Evolutionary conservation across 2,113 vertebrate genomes (phyloP), one percentile per base, ranked within the genome.

Genomic region (Tetrax tetrax): DNA sequence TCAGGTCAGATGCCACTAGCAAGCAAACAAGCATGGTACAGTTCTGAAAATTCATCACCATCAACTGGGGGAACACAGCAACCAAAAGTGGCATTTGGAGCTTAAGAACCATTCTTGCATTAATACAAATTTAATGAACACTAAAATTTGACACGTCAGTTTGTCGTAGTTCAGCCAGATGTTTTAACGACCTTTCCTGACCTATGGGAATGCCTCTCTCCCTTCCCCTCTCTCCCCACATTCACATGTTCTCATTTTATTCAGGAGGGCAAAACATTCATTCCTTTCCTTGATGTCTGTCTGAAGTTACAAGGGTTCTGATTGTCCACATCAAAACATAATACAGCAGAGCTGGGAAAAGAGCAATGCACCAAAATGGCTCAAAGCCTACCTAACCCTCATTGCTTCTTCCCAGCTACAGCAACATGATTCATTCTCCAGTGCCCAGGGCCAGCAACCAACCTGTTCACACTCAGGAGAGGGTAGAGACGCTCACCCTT

Each of bases 1-100:
- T 85, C 21, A 75, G 98, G 98, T 98, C 98, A 98, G 94, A 98
- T 94, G 96, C 97, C 97, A 98, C 41, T 98, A 98, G 98, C 98
- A 98, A 98, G 96, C 90, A 98, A 98, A 99, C 98, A 98, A 98
- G 96, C 96, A 96, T 47, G 24, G 61, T 57, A 84, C 88, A 95
- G 91, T 93, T 94, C 91, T 95, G 93, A 90, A 95, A 98, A 98
- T 94, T 94, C 96, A 96, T 86, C 88, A 87, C 95, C 84, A 74
- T 95, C 89, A 93, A 27, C 69, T 68, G 35, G 56, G 66, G 85
- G 92, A 96, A 96, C 64, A 72, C 51, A 87, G 79, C 88, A 93
- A 94, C 83, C 86, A 33, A 22, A 94, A 96, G 76, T 59, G 83
- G 94, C 89, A 93, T 97, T 95, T 98, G 92, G 86, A 96, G 93